phyloP scores from a whole-genome alignment of 2,888 invertebrate species.

The Caenorhabditis sulstoni region DNA sequence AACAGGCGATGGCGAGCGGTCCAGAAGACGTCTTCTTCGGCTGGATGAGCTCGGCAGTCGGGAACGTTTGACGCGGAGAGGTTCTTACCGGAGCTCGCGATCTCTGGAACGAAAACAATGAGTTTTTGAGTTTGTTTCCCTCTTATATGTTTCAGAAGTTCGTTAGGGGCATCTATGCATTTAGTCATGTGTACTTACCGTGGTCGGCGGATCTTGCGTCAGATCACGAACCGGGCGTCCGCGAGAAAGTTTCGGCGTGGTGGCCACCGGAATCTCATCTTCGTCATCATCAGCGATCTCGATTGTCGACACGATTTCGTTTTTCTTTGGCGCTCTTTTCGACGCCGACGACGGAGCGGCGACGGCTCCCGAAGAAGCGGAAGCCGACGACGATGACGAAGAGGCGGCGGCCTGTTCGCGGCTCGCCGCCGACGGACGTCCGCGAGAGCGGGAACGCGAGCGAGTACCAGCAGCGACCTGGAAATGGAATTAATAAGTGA shows the following conservation, averaged over 20 bases:
- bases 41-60: too few relatives aligned
- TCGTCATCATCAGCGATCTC: conserved; percentile 25
- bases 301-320: conserved; percentile 7
- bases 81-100: too few relatives aligned
- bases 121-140: too few relatives aligned
- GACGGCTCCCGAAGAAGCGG: conserved; percentile 1
- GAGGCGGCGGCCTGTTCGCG: too few relatives aligned
- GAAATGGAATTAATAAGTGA: background rate
- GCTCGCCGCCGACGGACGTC: background rate
- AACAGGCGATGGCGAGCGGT: too few relatives aligned
- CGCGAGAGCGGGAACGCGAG: conserved; percentile 14
- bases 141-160: too few relatives aligned
- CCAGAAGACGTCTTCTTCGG: too few relatives aligned
- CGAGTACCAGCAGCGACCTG: background rate
- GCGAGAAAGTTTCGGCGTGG: conserved; percentile 1
- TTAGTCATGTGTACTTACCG: background rate
- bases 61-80: too few relatives aligned
- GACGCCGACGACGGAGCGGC: background rate
- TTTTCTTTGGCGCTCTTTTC: background rate
- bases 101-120: too few relatives aligned
- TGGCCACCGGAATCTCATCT: background rate
- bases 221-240: conserved; percentile 11
- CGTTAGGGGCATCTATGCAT: too few relatives aligned
- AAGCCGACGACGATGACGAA: background rate
- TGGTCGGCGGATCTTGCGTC: conserved; percentile 27